A percentile compares a stretch with the other conserved stretches of the same genome.
These are phyloP conservation scores for Troides aeacus DNA, from an alignment of 2,888 invertebrate species.

Conservation along the genomic window DNA sequence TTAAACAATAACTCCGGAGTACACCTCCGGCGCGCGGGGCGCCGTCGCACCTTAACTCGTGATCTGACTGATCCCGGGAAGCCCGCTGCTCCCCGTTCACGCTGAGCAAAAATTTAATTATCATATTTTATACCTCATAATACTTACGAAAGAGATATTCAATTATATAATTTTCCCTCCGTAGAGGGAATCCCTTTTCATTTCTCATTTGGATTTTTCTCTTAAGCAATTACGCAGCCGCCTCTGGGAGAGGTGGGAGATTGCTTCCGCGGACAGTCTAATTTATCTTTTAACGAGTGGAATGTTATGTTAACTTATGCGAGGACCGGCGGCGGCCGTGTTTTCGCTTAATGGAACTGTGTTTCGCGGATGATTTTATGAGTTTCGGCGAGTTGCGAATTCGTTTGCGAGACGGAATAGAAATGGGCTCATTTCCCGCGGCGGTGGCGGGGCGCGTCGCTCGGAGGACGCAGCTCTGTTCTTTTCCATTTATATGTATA, in stretches of 20 bases:
- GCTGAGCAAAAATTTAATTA: constrained; percentile 76
- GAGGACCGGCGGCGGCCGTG: constrained; percentile 57
- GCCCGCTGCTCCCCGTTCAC: constrained; percentile 50
- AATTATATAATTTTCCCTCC: constrained; percentile 79
- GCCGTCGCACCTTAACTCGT: constrained; percentile 24
- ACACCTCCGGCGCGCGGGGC: not conserved
- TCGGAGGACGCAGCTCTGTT: constrained; percentile 44
- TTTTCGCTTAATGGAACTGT: constrained; percentile 72
- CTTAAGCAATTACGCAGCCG: constrained; percentile 76
- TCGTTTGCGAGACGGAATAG: constrained; percentile 60
- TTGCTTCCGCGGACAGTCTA: constrained; percentile 63
- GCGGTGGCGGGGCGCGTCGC: constrained; percentile 41
- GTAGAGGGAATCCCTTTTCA: constrained; percentile 78
- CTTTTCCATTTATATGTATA: constrained; percentile 48
- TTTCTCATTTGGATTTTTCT: constrained; percentile 81
- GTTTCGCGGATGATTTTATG: constrained; percentile 66
- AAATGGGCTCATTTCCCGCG: constrained; percentile 59
- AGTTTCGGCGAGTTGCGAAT: constrained; percentile 64
- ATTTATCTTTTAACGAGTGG: constrained; percentile 73
- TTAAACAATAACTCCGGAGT: too few relatives aligned
- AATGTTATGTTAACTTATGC: constrained; percentile 73
- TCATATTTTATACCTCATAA: constrained; percentile 80
- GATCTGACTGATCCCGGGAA: constrained; percentile 30
- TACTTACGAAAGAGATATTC: constrained; percentile 78
- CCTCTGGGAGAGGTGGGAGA: constrained; percentile 62